Base-by-base conservation (phyloP, 2,888 invertebrate species). In the Palloptera scutellata region DNA sequence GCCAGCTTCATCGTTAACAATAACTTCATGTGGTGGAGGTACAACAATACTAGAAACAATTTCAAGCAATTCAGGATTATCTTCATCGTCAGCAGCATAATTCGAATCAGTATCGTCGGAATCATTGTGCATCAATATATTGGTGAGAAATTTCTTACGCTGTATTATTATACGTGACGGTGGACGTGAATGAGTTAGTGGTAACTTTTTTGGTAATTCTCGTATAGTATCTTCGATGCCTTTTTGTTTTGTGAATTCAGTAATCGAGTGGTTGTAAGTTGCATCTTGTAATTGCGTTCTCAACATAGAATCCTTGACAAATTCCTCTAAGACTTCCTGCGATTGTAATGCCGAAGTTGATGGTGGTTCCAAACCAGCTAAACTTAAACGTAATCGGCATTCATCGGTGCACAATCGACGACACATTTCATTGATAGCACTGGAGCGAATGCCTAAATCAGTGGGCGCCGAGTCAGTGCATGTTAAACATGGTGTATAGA, bases 361-460 rank as follows among this genome's bases (percentile, higher is more conserved):
- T 30, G 70, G 66, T 13, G 69, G 67, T 43, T 66, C 69, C 51
- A 75, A 70, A 13, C 75, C 77, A 1, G 72, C 72, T 58, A 76
- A 69, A 63, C 74, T 75, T 51, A 76, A 66, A 52, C 74, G 72
- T 48, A 74, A 71, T 15, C 80, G 79, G 63, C 84, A 84, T 55
- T 82, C 76, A 12, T 76, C 78, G 55, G 75, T 80, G 72, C 84
- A 84, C 61, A 83, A 69, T 40, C 78, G 78, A 3, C 74, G 72
- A 61, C 84, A 84, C 75, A 84, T 79, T 69, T 83, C 79, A 60
- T 78, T 78, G 19, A 84, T 76, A 30, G 76, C 76, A 57, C 68
- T 71, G 8, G 71, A 63, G 13, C 70, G 73, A 45, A 51, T 10
- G 12, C 67, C 66, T 15, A 78, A 53, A n/a, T 76, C 71, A 43